These are phyloP conservation scores for Thaleichthys pacificus DNA, from an alignment of 2,797 vertebrate genomes.

Conservation along the genomic window DNA sequence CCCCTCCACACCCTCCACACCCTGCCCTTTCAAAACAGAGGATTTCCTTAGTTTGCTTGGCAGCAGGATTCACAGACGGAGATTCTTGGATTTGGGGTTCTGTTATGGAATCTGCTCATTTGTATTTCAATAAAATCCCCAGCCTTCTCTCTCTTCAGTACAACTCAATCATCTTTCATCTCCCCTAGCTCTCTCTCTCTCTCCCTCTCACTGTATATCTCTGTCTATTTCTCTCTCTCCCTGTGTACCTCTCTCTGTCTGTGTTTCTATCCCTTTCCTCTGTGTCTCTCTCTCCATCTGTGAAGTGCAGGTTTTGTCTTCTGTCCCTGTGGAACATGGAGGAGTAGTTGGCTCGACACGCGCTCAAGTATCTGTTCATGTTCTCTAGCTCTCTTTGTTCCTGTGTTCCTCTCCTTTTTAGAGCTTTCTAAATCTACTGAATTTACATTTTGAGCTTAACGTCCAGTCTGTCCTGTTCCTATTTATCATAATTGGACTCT, in stretches of 20 bases:
- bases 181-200: not conserved
- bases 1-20: slow-evolving; percentile 9
- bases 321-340: slow-evolving; percentile 25
- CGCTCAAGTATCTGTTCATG: slow-evolving; percentile 33
- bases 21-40: slow-evolving; percentile 60
- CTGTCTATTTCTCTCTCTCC: too few species aligned
- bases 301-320: too few species aligned
- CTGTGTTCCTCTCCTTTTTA: not conserved
- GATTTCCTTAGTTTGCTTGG: slow-evolving; percentile 67
- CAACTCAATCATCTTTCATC: not conserved
- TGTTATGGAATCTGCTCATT: slow-evolving; percentile 64
- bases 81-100: slow-evolving; percentile 61
- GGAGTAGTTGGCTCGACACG: slow-evolving; percentile 15
- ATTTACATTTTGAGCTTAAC: too few species aligned
- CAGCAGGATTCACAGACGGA: slow-evolving; percentile 51
- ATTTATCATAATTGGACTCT: not conserved
- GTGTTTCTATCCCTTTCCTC: too few species aligned
- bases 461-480: not conserved
- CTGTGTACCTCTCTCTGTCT: too few species aligned
- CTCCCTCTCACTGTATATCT: not conserved
- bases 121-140: slow-evolving; percentile 41
- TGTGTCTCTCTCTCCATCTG: not conserved
- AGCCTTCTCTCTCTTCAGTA: not conserved
- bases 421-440: not conserved
- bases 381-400: slow-evolving; percentile 24